phyloP scores from a whole-genome alignment of 2,797 vertebrate genomes.

The Neomorphus geoffroyi region DNA sequence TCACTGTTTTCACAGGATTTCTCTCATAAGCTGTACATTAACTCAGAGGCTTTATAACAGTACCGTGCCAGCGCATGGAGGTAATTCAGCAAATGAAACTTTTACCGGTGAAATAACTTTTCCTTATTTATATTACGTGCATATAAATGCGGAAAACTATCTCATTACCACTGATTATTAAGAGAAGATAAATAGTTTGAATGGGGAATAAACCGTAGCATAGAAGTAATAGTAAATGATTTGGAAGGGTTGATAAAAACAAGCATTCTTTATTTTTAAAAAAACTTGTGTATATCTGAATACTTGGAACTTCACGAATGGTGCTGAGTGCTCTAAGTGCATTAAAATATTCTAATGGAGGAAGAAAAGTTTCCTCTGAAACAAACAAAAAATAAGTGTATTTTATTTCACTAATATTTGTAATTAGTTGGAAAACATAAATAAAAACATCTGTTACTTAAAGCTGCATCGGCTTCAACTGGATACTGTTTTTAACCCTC shows the following conservation, averaged over 20 bases:
- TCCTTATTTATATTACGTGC: not conserved
- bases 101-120: not conserved
- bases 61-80: not conserved
- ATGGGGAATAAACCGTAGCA: not conserved
- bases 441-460: slow-evolving; percentile 19
- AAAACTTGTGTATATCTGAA: not conserved
- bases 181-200: not conserved
- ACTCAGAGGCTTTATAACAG: not conserved
- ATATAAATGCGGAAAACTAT: not conserved
- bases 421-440: not conserved
- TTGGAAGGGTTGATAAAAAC: not conserved
- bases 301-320: not conserved
- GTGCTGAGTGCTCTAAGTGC: not conserved
- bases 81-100: not conserved
- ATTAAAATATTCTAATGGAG: not conserved
- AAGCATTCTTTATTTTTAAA: not conserved
- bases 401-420: slow-evolving; percentile 1
- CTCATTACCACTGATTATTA: not conserved
- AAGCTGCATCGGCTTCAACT: not conserved
- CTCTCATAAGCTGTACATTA: not conserved
- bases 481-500: not conserved
- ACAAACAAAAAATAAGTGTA: slow-evolving; percentile 4
- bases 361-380: not conserved
- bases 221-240: not conserved
- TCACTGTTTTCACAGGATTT: not conserved